Evolutionary conservation across 1,140 invertebrate genomes (phyloP).

Genomic region (Rhopalosiphum padi): DNA sequence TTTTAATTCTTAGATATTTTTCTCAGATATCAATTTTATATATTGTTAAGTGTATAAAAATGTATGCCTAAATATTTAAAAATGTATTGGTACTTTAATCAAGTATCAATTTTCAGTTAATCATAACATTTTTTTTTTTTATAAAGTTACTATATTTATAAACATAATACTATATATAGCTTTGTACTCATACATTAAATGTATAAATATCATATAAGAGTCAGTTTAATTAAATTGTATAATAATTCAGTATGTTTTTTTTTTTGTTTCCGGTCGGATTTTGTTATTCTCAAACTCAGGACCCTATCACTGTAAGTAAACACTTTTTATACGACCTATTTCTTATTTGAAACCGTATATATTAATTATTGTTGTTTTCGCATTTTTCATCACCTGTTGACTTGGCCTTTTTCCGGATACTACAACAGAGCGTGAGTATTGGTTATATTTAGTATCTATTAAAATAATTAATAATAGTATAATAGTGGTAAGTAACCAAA

Average conservation of each 20-base stretch:
- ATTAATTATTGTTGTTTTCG: slow-evolving; percentile 13
- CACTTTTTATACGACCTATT: background rate
- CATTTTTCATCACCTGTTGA: slow-evolving; percentile 13
- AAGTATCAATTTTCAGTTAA: background rate
- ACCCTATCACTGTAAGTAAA: slow-evolving; percentile 53
- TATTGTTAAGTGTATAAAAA: background rate
- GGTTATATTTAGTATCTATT: background rate
- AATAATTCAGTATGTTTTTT: slow-evolving; percentile 41
- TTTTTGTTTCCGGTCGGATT: slow-evolving; percentile 29
- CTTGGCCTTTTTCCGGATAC: background rate
- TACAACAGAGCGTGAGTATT: slow-evolving; percentile 34
- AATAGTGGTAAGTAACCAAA: background rate
- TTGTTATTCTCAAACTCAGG: slow-evolving; percentile 27
- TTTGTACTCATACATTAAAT: background rate
- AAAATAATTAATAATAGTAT: background rate
- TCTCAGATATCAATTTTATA: background rate
- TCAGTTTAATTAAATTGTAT: background rate
- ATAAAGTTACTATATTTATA: background rate
- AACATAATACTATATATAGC: background rate
- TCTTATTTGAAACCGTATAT: background rate
- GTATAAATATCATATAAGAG: background rate
- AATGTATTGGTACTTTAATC: background rate
- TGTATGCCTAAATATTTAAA: background rate
- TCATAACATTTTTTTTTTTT: background rate
- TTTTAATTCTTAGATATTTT: background rate